These are phyloP conservation scores for Illadopsis cleaveri DNA, from an alignment of 2,113 vertebrate species.

Conservation along the genomic window DNA sequence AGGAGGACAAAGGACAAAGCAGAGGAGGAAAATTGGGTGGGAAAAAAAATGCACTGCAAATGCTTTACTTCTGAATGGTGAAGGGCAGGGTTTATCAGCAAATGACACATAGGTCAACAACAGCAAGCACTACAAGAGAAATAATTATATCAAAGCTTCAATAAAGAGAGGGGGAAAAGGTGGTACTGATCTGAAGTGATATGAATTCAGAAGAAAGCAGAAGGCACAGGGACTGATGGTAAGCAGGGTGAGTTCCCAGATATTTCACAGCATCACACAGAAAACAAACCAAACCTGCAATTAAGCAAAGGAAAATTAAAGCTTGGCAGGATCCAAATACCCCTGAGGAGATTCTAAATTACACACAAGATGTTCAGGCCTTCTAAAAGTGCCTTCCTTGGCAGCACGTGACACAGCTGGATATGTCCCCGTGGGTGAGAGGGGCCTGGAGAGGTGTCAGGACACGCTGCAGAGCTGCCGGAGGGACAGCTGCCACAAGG, in stretches of 20 bases:
- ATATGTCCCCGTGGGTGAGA: background rate
- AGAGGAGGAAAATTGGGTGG: slow-evolving; percentile 49
- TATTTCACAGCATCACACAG: background rate
- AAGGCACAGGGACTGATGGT: background rate
- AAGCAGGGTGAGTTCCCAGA: background rate
- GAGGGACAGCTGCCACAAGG: background rate
- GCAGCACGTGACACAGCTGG: background rate
- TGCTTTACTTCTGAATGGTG: background rate
- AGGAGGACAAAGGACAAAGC: slow-evolving; percentile 59
- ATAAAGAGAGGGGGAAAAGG: background rate
- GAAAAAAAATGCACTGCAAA: background rate
- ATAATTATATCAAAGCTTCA: background rate
- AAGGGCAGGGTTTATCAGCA: background rate
- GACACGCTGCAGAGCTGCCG: background rate
- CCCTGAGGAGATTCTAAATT: slow-evolving; percentile 27
- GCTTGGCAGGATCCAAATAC: background rate
- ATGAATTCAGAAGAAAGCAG: background rate
- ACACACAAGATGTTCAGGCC: slow-evolving; percentile 7
- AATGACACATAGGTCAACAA: background rate
- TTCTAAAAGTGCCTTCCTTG: background rate
- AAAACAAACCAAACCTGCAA: background rate
- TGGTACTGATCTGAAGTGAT: background rate
- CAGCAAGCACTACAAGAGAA: background rate
- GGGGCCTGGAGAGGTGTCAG: background rate
- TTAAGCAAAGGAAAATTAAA: slow-evolving; percentile 30